Base-by-base conservation (phyloP, 35 echinoderm and acorn worm genomes). In the Apostichopus californicus region DNA sequence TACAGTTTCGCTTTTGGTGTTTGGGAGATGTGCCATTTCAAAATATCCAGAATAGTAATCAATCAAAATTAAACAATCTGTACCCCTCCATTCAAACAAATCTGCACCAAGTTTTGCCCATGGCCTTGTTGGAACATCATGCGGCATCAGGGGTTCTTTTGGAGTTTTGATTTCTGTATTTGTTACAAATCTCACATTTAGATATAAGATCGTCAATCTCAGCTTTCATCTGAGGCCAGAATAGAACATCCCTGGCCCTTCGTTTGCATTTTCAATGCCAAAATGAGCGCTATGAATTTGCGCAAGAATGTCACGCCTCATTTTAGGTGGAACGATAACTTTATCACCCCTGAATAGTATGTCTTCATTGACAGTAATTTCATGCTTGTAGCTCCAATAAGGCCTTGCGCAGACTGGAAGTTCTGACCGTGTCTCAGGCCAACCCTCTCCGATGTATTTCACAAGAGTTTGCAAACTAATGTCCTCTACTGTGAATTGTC, bases 1-100 rank as follows among this genome's bases (percentile, higher is more conserved):
- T 8, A 81, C 24, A 28, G 26, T 81, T 81, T 81, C 78, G 52
- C 78, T 81, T 28, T 81, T 81, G 23, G 78, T 80, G 23, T 80
- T 80, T 13, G 5, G n/a, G 13, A 80, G 52, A 22, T 80, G 78
- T 3, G 78, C 23, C 13, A 80, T 28, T 12, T 80, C 78, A 20
- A 79, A 79, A 79, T 79, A 79, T 18, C 64, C 64, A 68, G 64
- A 68, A 9, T 68, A 68, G 17, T 68, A 68, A 9, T 68, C 64
- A 68, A 9, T 68, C 17, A 9, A 68, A 68, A 68, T 68, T 17
- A 68, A 68, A 68, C 3, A 68, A 68, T 68, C 64, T 17, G 0
- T 68, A 28, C 24, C 8, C 6, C 52, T 81, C 78, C 78, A 80
- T 53, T 80, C 78, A 52, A 81, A 81, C 13, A 54, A 28, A 46